A percentile compares a stretch with the other conserved stretches of the same genome.
Conservation (phyloP, 2,113 vertebrate genomes). For the Rhinogobius similis region DNA sequence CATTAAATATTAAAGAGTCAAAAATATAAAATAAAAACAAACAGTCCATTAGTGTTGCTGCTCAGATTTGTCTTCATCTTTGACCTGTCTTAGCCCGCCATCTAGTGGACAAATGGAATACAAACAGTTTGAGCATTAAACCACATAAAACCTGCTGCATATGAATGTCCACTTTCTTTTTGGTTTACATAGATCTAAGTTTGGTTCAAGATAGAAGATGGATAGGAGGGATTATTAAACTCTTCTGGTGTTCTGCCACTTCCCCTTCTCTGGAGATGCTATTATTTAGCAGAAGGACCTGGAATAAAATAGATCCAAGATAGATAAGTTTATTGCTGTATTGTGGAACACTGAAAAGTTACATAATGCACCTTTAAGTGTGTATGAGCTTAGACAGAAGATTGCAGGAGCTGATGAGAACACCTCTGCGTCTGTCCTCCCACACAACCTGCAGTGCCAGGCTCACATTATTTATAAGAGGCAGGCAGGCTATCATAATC, state of each 20-base stretch:
- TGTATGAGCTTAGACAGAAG: not conserved
- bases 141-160: not conserved
- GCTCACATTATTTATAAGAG: not conserved
- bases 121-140: not conserved
- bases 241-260: no score
- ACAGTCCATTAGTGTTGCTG: not conserved
- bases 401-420: not conserved
- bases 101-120: conserved; percentile 18
- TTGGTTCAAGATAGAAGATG: no score
- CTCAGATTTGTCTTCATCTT: not conserved
- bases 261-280: no score
- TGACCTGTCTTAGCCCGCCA: conserved; percentile 9
- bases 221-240: not conserved
- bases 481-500: no score
- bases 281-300: no score
- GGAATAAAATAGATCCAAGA: no score
- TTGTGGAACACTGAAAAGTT: no score
- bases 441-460: not conserved
- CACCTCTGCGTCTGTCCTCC: conserved; percentile 1
- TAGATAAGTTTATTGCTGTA: no score
- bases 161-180: not conserved
- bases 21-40: not conserved
- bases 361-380: not conserved
- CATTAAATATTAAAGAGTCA: not conserved
- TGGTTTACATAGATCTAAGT: no score